Percentiles rank a stretch among this genome's conserved stretches.
These are phyloP conservation scores for Cyclura pinguis DNA, from an alignment of 2,797 vertebrate species.

Conservation along the genomic window DNA sequence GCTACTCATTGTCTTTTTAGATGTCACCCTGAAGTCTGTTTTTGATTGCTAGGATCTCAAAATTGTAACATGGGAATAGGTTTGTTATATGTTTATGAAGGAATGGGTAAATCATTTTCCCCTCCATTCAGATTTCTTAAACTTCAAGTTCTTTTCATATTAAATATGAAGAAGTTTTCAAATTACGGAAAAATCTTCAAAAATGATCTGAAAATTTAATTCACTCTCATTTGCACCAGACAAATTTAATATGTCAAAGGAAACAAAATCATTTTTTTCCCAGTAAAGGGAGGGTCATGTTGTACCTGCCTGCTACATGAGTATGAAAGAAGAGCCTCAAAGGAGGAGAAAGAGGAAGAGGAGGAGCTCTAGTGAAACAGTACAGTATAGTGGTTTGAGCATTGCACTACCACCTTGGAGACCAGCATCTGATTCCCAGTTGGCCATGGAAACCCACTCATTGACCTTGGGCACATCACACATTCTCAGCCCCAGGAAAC, in stretches of 20 bases:
- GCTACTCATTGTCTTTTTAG: not conserved
- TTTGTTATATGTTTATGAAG: not conserved
- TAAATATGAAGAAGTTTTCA: not conserved
- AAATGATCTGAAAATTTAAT: not conserved
- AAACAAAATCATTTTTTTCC: no score
- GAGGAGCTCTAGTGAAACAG: no score
- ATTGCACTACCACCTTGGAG: no score
- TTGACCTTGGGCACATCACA: no score
- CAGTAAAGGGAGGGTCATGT: no score
- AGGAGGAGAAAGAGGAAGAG: no score
- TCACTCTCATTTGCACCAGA: not conserved
- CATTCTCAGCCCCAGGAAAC: no score
- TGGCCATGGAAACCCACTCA: no score
- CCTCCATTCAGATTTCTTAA: not conserved
- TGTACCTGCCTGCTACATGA: no score
- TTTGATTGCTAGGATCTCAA: not conserved
- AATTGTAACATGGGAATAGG: not conserved
- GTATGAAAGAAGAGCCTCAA: no score
- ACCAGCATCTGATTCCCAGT: no score
- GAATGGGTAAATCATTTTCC: not conserved
- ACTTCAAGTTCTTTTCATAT: not conserved
- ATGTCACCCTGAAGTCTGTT: not conserved
- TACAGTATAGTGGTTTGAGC: no score
- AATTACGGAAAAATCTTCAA: not conserved
- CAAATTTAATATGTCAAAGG: not conserved